Evolutionary conservation across 2,888 invertebrate species (phyloP).

Genomic region (Pteria penguin): DNA sequence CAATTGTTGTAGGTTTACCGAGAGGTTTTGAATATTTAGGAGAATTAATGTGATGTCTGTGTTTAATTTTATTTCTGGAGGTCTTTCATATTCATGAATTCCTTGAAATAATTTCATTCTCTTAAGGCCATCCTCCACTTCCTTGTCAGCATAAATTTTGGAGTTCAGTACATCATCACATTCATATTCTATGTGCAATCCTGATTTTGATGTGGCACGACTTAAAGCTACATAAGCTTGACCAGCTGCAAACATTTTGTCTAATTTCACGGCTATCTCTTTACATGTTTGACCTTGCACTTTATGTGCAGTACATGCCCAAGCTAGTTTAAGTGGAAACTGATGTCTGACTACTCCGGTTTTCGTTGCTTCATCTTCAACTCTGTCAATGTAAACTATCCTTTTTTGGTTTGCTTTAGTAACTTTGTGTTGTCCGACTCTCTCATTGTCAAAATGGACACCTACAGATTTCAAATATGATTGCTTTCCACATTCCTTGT

Average conservation of each 20-base stretch:
- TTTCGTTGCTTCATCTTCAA: not conserved
- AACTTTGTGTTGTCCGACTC: slow-evolving; percentile 8
- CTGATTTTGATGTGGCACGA: not conserved
- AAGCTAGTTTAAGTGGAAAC: slow-evolving; percentile 10
- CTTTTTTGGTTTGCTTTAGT: not conserved
- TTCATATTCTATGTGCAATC: not conserved
- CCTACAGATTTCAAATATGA: not conserved
- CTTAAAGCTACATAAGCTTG: slow-evolving; percentile 19
- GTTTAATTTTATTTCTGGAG: not conserved
- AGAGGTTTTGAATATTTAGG: slow-evolving; percentile 2
- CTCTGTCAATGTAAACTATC: not conserved
- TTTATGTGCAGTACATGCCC: slow-evolving; percentile 26
- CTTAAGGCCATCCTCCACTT: not conserved
- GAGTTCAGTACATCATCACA: not conserved
- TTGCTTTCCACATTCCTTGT: not conserved
- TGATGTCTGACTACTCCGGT: not conserved
- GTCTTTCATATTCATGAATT: not conserved
- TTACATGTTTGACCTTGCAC: slow-evolving; percentile 9
- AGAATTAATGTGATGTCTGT: not conserved
- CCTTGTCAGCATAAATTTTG: slow-evolving; percentile 1
- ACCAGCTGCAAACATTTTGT: no score
- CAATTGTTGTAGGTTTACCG: not conserved
- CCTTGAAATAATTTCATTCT: not conserved
- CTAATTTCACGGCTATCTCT: slow-evolving; percentile 7
- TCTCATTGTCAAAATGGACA: slow-evolving; percentile 6